phyloP scores from a whole-genome alignment of 2,888 invertebrate genomes.

The Acrobasis consociella region DNA sequence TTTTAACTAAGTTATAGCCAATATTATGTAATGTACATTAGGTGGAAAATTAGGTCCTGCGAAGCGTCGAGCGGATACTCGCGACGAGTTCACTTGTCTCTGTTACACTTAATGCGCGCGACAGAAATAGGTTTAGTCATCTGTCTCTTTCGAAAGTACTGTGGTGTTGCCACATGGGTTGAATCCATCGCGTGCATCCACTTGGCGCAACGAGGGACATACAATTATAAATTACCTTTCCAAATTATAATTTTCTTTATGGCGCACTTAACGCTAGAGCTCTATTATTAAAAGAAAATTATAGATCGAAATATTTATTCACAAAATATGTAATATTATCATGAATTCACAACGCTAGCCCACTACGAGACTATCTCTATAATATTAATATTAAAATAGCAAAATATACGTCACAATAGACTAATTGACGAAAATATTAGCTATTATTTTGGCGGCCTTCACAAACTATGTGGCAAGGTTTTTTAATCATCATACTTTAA shows the following conservation, averaged over 20 bases:
- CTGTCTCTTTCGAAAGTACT: too few species aligned
- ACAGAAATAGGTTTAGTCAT: too few species aligned
- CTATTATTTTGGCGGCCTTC: slow-evolving; percentile 13
- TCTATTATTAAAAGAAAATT: neutral
- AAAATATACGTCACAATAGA: slow-evolving; percentile 16
- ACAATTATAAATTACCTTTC: neutral
- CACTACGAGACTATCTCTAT: slow-evolving; percentile 18
- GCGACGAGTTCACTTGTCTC: too few species aligned
- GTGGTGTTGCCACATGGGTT: too few species aligned
- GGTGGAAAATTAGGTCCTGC: neutral
- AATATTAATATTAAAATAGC: slow-evolving; percentile 19
- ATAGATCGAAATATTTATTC: neutral
- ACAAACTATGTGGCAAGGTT: slow-evolving; percentile 19
- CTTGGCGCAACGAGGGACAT: too few species aligned
- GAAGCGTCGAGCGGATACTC: too few species aligned
- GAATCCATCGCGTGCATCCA: too few species aligned
- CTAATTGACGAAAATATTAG: slow-evolving; percentile 21
- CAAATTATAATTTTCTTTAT: neutral
- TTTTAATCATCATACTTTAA: slow-evolving; percentile 5
- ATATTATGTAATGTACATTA: neutral
- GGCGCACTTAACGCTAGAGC: neutral
- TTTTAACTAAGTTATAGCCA: neutral
- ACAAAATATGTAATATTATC: slow-evolving; percentile 19
- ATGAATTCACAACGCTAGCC: slow-evolving; percentile 22
- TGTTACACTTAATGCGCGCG: too few species aligned